These are phyloP conservation scores for Rhabdophis nuchalis DNA, from an alignment of 2,797 vertebrate species.

Conservation along the genomic window DNA sequence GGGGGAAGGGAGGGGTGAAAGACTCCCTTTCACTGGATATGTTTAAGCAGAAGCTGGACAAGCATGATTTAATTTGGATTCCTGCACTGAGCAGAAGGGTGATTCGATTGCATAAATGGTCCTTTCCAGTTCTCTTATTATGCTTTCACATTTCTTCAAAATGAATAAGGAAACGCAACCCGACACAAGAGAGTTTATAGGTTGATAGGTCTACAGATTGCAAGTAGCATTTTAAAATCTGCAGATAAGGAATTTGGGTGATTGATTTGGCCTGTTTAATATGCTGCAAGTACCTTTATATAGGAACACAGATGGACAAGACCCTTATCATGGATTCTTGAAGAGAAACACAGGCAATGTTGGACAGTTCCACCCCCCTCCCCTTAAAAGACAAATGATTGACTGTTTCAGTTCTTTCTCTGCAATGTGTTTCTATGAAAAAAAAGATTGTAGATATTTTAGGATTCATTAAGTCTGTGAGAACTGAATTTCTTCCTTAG, in stretches of 20 bases:
- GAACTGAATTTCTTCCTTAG: neutral
- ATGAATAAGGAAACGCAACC: neutral
- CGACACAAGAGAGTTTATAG: neutral
- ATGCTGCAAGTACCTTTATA: neutral
- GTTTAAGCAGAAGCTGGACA: neutral
- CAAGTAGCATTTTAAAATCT: neutral
- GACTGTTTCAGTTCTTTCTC: neutral
- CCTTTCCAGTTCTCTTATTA: neutral
- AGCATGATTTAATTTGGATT: neutral
- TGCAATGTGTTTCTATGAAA: neutral
- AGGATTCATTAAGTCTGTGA: neutral
- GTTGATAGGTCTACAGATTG: neutral
- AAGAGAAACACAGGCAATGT: neutral
- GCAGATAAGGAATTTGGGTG: neutral
- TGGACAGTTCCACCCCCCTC: neutral
- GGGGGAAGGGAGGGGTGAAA: neutral
- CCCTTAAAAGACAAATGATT: neutral
- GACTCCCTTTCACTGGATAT: neutral
- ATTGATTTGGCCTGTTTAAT: neutral
- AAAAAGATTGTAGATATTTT: neutral
- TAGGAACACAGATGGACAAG: neutral
- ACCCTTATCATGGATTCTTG: neutral
- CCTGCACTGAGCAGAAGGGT: neutral
- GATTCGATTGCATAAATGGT: neutral
- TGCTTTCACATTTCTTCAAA: neutral